These are phyloP conservation scores for Stratiolaelaps scimitus DNA, from an alignment of 1,140 invertebrate species.

Conservation along the genomic window DNA sequence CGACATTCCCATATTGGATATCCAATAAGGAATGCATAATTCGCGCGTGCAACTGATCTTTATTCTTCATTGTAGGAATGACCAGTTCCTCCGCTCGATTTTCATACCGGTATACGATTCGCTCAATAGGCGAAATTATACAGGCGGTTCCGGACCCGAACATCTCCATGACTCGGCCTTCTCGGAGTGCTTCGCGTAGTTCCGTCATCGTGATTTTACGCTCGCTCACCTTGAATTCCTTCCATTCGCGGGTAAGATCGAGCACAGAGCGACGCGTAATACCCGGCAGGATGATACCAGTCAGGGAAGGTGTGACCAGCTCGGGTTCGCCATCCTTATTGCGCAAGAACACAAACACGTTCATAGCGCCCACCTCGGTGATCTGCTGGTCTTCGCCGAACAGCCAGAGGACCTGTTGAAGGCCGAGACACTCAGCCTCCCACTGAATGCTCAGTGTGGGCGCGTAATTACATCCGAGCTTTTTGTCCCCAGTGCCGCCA, in stretches of 20 bases:
- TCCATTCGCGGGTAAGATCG: constrained; percentile 62
- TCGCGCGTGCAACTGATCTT: too few species aligned
- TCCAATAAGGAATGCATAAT: too few species aligned
- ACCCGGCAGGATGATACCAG: constrained; percentile 69
- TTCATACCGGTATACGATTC: constrained; percentile 52
- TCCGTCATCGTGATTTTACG: too few species aligned
- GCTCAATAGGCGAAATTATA: constrained; percentile 71
- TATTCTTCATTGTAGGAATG: too few species aligned
- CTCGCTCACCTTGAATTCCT: too few species aligned
- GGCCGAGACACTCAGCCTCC: constrained; percentile 59
- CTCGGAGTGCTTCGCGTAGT: too few species aligned
- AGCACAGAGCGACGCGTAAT: constrained; percentile 77
- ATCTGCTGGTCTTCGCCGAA: constrained; percentile 84
- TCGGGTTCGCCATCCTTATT: constrained; percentile 81
- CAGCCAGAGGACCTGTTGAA: constrained; percentile 94
- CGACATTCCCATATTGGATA: background rate
- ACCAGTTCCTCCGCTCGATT: too few species aligned
- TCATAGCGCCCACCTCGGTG: constrained; percentile 98
- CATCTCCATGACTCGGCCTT: constrained; percentile 57
- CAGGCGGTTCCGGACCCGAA: constrained; percentile 91
- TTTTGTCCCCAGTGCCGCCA: constrained; percentile 80
- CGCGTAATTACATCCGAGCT: constrained; percentile 68
- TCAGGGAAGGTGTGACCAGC: constrained; percentile 46
- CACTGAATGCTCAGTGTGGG: constrained; percentile 50
- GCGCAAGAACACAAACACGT: constrained; percentile 78